Conservation (phyloP, 2,797 vertebrate genomes). For the Meda fulgida region DNA sequence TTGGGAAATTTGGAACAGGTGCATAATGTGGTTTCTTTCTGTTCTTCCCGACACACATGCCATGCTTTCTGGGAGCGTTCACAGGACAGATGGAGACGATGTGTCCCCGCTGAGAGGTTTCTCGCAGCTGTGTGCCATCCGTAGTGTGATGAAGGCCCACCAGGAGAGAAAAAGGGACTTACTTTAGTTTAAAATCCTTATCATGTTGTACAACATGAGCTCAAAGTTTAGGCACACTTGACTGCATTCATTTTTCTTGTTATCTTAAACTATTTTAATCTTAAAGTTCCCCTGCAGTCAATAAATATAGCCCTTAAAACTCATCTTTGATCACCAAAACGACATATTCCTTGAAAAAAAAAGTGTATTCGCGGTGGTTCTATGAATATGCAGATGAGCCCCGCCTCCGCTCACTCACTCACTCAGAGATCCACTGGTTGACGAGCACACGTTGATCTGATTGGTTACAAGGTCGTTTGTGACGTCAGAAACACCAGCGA, state of each 20-base stretch:
- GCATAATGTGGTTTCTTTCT: conserved; percentile 11
- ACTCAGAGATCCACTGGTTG: too few relatives aligned
- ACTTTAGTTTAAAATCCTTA: neutral
- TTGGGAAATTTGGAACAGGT: conserved; percentile 46
- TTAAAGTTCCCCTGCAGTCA: too few relatives aligned
- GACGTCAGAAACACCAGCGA: too few relatives aligned
- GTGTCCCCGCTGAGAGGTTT: conserved; percentile 77
- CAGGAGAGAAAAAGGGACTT: conserved; percentile 45
- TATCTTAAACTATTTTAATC: neutral
- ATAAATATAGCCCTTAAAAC: too few relatives aligned
- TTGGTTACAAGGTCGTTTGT: too few relatives aligned
- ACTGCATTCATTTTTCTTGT: neutral
- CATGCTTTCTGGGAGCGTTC: conserved; percentile 66
- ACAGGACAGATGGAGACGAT: conserved; percentile 82
- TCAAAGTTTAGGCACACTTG: neutral
- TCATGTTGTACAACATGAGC: neutral
- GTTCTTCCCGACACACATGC: conserved; percentile 23
- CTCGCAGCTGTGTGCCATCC: conserved; percentile 79
- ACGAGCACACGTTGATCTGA: too few relatives aligned
- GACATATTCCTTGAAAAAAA: too few relatives aligned
- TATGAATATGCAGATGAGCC: too few relatives aligned
- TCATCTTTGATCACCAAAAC: too few relatives aligned
- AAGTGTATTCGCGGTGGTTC: accelerated
- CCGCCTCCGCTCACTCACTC: too few relatives aligned
- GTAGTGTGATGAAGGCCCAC: conserved; percentile 77